phyloP scores from a whole-genome alignment of 1,140 invertebrate genomes.

The Ruditapes philippinarum region DNA sequence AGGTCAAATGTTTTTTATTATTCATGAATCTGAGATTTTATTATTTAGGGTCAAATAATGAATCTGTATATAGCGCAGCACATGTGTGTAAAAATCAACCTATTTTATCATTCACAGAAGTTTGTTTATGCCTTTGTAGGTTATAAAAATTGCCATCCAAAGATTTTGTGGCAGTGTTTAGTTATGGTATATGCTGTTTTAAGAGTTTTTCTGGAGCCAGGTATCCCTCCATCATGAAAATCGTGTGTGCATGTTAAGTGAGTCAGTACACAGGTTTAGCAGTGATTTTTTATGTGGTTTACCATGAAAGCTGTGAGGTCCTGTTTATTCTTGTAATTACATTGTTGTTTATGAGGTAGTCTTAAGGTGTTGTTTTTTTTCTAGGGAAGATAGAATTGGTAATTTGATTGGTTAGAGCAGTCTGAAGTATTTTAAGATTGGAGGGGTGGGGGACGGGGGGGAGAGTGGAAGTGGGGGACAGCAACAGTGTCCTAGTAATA shows the following conservation, averaged over 20 bases:
- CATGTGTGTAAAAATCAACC: background rate
- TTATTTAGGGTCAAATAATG: slow-evolving; percentile 5
- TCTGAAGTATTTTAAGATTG: too few relatives aligned
- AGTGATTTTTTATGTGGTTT: background rate
- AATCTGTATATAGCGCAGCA: background rate
- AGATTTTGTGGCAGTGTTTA: slow-evolving; percentile 33
- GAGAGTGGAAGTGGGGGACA: too few relatives aligned
- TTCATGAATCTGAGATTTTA: background rate
- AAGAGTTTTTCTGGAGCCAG: slow-evolving; percentile 44
- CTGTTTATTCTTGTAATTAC: too few relatives aligned
- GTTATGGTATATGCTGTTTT: slow-evolving; percentile 25
- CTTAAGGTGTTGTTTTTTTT: too few relatives aligned
- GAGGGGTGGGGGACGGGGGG: too few relatives aligned
- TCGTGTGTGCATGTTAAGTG: background rate
- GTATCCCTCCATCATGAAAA: background rate
- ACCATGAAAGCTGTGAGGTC: background rate
- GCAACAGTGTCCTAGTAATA: too few relatives aligned
- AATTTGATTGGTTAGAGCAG: too few relatives aligned
- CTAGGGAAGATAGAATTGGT: too few relatives aligned
- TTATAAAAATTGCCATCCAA: slow-evolving; percentile 33
- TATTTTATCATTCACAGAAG: background rate
- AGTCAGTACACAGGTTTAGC: background rate
- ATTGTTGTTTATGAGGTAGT: too few relatives aligned
- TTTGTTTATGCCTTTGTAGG: slow-evolving; percentile 42
- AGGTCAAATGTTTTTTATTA: background rate